Evolutionary conservation across 2,113 vertebrate species (phyloP), one percentile per base, ranked within the genome.

Genomic region (Enhydra lutris): DNA sequence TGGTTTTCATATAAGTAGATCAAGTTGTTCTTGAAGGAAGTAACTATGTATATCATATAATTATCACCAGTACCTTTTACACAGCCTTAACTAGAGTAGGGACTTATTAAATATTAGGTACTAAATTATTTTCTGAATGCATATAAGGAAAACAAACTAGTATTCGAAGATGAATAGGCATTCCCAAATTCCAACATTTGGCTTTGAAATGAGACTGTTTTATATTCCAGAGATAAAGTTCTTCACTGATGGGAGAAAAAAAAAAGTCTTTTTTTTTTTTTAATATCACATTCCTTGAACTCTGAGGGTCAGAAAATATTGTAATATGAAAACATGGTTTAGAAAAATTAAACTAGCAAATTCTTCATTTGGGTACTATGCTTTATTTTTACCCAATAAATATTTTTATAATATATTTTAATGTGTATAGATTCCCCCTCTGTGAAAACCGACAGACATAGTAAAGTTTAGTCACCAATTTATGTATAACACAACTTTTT

Each of bases 341-440:
- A 57, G 4, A 93, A n/a, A 96, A 73, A 94, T 91, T 92, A 55
- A 96, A 94, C 36, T 69, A 97, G 85, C 55, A 91, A 80, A 89
- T 50, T 76, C 14, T 11, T 92, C 74, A 86, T 31, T 92, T 20
- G 82, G 26, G 7, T 85, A 61, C 81, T 79, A 93, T 67, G 26
- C 11, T 92, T 96, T 92, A 83, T 85, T 91, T 78, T 91, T 89
- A 93, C 1, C 15, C 29, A 93, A 42, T 76, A 61, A 65, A 74
- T 74, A 83, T 21, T 18, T 47, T 87, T 92, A 74, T 63, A 94
- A 42, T 55, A 36, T 61, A 86, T 59, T 76, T 80, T 84, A 89
- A 71, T 87, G 9, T 65, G 34, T 81, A 57, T 42, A 94, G 24
- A 79, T 81, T 76, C 94, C 21, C 24, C 39, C 47, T 59, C 36